A percentile compares a stretch with the other conserved stretches of the same genome.
These are phyloP conservation scores for Diuraphis noxia DNA, from an alignment of 1,140 invertebrate species.

Conservation along the genomic window DNA sequence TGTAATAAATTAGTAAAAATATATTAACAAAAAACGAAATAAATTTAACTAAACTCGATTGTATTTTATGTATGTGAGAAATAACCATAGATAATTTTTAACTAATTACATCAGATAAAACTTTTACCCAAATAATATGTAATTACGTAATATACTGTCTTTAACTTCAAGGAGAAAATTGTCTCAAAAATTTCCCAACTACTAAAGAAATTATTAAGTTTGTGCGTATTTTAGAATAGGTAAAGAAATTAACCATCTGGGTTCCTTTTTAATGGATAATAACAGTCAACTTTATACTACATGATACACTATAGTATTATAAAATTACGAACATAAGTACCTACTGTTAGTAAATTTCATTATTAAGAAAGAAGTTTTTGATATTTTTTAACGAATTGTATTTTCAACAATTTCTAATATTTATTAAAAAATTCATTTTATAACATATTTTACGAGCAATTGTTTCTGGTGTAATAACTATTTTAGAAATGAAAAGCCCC, in stretches of 20 bases:
- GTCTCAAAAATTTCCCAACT: background rate
- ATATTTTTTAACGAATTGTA: background rate
- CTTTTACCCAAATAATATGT: background rate
- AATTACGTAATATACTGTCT: background rate
- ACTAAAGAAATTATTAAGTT: background rate
- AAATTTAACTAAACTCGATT: background rate
- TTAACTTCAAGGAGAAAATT: background rate
- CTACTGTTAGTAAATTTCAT: background rate
- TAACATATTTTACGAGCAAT: background rate
- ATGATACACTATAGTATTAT: background rate
- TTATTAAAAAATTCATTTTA: background rate
- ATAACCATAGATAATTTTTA: background rate
- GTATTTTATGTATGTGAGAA: background rate
- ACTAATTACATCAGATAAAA: background rate
- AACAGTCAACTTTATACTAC: background rate
- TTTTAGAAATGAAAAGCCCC: background rate
- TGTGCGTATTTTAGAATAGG: background rate
- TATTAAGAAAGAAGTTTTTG: background rate
- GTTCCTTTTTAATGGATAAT: background rate
- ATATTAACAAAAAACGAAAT: background rate
- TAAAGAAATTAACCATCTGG: background rate
- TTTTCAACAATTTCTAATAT: background rate
- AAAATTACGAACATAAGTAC: background rate
- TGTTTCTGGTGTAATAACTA: background rate
- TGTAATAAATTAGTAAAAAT: background rate